Evolutionary conservation across 2,113 vertebrate species (phyloP).

Genomic region (Haemorhous mexicanus): DNA sequence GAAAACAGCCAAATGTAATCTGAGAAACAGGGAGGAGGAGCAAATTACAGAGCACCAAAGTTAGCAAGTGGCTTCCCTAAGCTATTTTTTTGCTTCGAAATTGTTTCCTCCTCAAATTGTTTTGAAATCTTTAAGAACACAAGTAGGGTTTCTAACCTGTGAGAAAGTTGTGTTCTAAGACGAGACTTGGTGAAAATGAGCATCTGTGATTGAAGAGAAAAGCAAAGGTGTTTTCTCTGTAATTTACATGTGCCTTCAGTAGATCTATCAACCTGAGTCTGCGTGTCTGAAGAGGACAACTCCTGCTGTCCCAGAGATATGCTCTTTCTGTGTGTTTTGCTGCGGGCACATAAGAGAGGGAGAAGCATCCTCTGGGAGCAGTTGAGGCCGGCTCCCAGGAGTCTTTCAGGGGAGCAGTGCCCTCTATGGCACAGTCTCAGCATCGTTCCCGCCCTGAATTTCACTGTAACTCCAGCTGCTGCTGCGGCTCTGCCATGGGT

Average conservation of each 20-base stretch:
- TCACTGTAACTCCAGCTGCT: background rate
- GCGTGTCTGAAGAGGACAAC: background rate
- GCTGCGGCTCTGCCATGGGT: background rate
- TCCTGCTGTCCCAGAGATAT: background rate
- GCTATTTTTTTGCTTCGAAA: background rate
- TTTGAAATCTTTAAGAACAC: background rate
- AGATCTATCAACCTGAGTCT: background rate
- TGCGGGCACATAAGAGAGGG: background rate
- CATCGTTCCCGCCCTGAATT: background rate
- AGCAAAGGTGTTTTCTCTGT: background rate
- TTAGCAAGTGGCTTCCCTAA: background rate
- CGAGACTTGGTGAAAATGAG: background rate
- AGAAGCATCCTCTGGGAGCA: background rate
- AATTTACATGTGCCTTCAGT: background rate
- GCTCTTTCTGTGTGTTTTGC: background rate
- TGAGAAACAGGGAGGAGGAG: background rate
- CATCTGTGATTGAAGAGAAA: background rate
- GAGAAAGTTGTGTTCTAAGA: background rate
- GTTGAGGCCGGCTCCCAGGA: background rate
- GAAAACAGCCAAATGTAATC: background rate
- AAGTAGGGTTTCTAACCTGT: background rate
- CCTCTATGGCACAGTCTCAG: conserved; percentile 25
- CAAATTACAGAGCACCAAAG: conserved; percentile 1
- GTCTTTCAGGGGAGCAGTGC: conserved; percentile 15
- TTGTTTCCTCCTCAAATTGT: background rate